Conservation (phyloP, 2,113 vertebrate species). For the Apteryx owenii region DNA sequence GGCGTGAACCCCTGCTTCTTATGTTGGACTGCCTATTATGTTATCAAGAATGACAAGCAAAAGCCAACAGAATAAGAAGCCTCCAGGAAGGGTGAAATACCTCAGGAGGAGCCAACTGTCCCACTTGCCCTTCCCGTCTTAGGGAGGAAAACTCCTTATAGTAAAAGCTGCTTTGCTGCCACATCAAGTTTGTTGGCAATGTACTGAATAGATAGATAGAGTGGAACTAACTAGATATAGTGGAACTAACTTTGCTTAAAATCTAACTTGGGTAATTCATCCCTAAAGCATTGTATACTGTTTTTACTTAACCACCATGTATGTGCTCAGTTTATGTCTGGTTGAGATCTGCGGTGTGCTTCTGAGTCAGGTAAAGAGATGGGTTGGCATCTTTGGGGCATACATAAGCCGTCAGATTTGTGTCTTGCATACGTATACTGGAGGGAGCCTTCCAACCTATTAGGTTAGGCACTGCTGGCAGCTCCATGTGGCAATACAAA, state of each 20-base stretch:
- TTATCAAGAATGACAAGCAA: constrained; percentile 3
- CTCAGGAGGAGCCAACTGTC: background rate
- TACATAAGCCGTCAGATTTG: background rate
- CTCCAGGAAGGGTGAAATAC: background rate
- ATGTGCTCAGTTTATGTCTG: background rate
- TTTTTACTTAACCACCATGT: background rate
- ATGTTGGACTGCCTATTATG: background rate
- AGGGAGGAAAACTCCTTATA: background rate
- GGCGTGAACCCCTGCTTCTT: background rate
- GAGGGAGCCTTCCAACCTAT: background rate
- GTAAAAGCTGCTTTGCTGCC: background rate
- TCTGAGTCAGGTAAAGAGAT: background rate
- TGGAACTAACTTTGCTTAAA: background rate
- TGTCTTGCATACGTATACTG: background rate
- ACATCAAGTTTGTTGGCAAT: background rate
- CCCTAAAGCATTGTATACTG: background rate
- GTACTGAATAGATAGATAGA: background rate
- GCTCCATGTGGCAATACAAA: background rate
- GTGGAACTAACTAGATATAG: background rate
- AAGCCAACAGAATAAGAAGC: background rate
- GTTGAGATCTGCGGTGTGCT: background rate
- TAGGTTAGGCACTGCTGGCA: background rate
- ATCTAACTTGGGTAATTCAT: background rate
- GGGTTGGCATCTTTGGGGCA: background rate
- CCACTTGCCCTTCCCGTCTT: background rate